Conservation (phyloP, 2,888 invertebrate genomes). For the Eupithecia subumbrata region DNA sequence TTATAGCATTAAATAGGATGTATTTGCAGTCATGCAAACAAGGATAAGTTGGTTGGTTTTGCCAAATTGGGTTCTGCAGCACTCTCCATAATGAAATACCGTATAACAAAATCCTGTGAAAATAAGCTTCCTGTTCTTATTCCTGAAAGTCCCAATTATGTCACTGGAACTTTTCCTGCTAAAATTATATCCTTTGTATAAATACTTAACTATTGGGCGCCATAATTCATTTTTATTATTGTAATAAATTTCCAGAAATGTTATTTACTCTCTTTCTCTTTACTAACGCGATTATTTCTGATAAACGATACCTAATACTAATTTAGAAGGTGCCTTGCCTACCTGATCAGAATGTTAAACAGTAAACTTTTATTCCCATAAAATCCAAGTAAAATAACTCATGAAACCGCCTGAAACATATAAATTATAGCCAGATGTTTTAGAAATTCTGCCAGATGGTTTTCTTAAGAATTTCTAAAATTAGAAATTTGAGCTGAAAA, state of each 20-base stretch:
- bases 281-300: constrained; percentile 38
- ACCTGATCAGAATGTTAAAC: constrained; percentile 11
- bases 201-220: constrained; percentile 21
- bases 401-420: not conserved
- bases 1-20: not conserved
- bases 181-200: not conserved
- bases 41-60: not conserved
- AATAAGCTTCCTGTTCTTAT: not conserved
- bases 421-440: constrained; percentile 3
- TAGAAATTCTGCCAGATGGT: not conserved
- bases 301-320: constrained; percentile 37
- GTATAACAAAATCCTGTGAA: not conserved
- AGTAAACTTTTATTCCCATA: constrained; percentile 9
- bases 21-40: not conserved
- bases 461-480: not conserved
- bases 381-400: not conserved
- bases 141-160: constrained; percentile 9
- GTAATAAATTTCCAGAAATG: constrained; percentile 37
- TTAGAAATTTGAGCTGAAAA: not conserved
- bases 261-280: constrained; percentile 33
- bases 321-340: constrained; percentile 28
- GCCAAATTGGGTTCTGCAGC: not conserved
- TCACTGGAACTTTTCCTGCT: constrained; percentile 5
- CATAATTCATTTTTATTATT: constrained; percentile 28
- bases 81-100: not conserved